Percentiles rank a stretch among this genome's conserved stretches.
Evolutionary conservation across 2,113 vertebrate species (phyloP).

Genomic region (Cochlearius cochlearius): DNA sequence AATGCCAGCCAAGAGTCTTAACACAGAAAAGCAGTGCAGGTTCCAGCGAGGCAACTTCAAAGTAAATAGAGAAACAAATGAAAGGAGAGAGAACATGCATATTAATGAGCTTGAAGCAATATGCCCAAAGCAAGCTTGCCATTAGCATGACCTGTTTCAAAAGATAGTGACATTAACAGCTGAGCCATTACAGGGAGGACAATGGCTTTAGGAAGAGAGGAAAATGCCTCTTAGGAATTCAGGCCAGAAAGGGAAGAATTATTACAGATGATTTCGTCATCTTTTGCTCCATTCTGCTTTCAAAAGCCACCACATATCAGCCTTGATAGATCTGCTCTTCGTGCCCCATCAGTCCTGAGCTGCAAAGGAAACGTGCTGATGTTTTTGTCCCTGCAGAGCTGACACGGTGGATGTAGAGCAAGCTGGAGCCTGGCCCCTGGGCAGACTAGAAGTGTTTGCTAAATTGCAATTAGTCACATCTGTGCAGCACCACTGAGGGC

Average conservation of each 20-base stretch:
- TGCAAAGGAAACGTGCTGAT: neutral
- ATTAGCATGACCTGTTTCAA: conserved; percentile 47
- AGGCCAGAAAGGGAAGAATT: conserved; percentile 42
- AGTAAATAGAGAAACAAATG: conserved; percentile 52
- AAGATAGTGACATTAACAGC: conserved; percentile 42
- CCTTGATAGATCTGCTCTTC: neutral
- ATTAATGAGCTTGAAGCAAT: conserved; percentile 44
- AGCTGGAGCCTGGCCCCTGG: neutral
- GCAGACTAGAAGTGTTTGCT: neutral
- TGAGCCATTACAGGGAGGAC: neutral
- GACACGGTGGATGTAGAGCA: neutral
- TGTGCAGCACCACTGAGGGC: neutral
- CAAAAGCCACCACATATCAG: neutral
- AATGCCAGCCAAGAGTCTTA: conserved; percentile 35
- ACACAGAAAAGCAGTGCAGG: conserved; percentile 26
- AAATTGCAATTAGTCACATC: neutral
- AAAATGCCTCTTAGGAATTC: conserved; percentile 39
- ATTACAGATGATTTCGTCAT: conserved; percentile 20
- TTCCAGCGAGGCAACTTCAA: conserved; percentile 43
- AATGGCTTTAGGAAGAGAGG: neutral
- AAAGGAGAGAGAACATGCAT: conserved; percentile 14
- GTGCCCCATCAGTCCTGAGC: neutral
- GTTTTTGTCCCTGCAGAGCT: neutral
- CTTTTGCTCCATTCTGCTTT: neutral
- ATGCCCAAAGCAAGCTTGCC: conserved; percentile 25